Percentiles rank a stretch among this genome's conserved stretches.
Evolutionary conservation across 2,113 vertebrate species (phyloP).

Genomic region (Trochalopteron elliotii): DNA sequence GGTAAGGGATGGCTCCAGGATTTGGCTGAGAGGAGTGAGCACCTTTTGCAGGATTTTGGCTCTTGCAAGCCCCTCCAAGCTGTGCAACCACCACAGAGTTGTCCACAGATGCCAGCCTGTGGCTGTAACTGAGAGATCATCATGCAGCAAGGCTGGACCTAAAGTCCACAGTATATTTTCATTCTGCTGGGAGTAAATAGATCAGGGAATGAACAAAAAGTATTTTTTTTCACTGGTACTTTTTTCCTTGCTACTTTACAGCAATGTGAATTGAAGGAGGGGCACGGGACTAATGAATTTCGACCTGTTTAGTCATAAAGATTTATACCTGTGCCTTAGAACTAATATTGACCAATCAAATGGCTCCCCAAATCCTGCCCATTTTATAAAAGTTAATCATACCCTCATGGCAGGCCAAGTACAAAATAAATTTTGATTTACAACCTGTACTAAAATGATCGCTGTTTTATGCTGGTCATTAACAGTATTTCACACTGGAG

Average conservation of each 20-base stretch:
- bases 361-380: constrained; percentile 16
- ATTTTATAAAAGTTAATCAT: constrained; percentile 60
- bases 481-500: constrained; percentile 41
- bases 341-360: constrained; percentile 50
- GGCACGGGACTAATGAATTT: constrained; percentile 1
- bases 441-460: constrained; percentile 17
- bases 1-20: not conserved
- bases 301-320: constrained; percentile 39
- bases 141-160: not conserved
- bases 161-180: not conserved
- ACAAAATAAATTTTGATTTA: constrained; percentile 66
- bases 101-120: not conserved
- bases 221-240: not conserved
- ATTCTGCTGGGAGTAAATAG: not conserved
- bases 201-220: not conserved
- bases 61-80: not conserved
- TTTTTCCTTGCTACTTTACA: not conserved
- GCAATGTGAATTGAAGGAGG: not conserved
- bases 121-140: not conserved
- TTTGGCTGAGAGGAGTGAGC: not conserved
- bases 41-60: constrained; percentile 2
- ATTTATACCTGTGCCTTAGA: constrained; percentile 20
- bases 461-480: constrained; percentile 27
- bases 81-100: not conserved
- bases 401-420: constrained; percentile 5